Base-by-base conservation (phyloP, 2,797 vertebrate genomes). In the Emydoidea blandingii region DNA sequence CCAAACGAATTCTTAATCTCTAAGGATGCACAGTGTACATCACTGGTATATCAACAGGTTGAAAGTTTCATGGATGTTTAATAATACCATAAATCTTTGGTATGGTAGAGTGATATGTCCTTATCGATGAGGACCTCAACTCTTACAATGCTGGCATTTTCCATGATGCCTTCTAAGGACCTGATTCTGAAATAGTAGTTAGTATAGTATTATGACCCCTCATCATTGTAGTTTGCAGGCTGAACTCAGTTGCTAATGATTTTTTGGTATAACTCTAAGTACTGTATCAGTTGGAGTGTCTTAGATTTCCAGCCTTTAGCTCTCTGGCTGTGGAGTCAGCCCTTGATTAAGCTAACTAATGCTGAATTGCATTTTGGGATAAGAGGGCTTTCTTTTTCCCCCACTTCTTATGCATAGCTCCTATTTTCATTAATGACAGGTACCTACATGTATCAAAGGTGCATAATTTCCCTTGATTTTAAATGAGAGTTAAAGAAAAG, bases 211-310 rank as follows among this genome's bases (percentile, higher is more conserved):
- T 52, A 5, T 62, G 82, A 82, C 15, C 29, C 72, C 49, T 72
- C 92, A 31, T 76, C 1, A 0, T 54, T 88, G 53, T 92, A 92
- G 53, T 88, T 95, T 83, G 27, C 87, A 81, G 91, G 79, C 44
- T 82, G 3, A 25, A 74, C 59, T 88, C 41, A 3, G 59, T 80
- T 62, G 44, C 49, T 86, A 31, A 65, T 82, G 7, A 47, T 62
- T 88, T 78, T 27, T 65, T 80, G 78, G 12, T 52, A 37, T 23
- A 16, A 27, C 50, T 86, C 37, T 80, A 82, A 50, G 15, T 15
- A 44, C 1, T 1, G 9, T 85, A 72, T 31, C 0, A 0, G 27
- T 0, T 2, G 29, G 12, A 85, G 37, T 4, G 0, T 81, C 37
- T 37, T 87, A 65, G 74, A 14, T 2, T 1, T 50, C 27, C 74